Conservation (phyloP, 2,113 vertebrate species). For the Crotophaga sulcirostris region DNA sequence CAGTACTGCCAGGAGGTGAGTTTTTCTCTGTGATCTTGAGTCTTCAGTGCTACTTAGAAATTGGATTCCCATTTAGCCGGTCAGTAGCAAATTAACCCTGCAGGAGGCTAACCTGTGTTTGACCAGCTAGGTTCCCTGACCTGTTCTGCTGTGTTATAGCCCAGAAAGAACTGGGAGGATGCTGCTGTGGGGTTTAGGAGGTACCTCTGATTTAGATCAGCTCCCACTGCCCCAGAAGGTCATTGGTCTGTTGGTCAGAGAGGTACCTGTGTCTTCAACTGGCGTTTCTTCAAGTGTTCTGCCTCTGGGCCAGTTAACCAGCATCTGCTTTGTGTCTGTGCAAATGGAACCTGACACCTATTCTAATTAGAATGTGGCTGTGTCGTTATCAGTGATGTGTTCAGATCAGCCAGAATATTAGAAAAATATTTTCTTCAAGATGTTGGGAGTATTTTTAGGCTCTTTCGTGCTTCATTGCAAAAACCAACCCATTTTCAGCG, state of each 20-base stretch:
- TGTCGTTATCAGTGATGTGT: rapidly evolving
- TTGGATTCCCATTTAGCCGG: not conserved
- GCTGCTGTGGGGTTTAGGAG: not conserved
- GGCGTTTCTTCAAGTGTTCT: not conserved
- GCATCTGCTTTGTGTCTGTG: not conserved
- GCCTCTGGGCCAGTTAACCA: not conserved
- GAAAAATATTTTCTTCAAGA: not conserved
- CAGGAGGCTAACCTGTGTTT: not conserved
- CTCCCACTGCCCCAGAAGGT: not conserved
- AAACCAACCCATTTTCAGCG: not conserved
- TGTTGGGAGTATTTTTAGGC: not conserved
- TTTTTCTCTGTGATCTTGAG: not conserved
- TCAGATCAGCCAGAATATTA: not conserved
- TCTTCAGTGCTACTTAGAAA: not conserved
- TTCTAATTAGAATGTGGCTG: not conserved
- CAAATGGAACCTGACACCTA: not conserved
- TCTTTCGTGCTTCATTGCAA: not conserved
- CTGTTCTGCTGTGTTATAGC: not conserved
- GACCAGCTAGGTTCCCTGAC: not conserved
- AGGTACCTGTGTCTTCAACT: not conserved
- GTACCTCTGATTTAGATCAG: not conserved
- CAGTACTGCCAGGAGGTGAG: constrained; percentile 98
- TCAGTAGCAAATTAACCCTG: not conserved
- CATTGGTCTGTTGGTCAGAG: not conserved
- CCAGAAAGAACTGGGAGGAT: not conserved